These are phyloP conservation scores for Leucoptera coffeella DNA, from an alignment of 2,888 invertebrate genomes.

Conservation along the genomic window DNA sequence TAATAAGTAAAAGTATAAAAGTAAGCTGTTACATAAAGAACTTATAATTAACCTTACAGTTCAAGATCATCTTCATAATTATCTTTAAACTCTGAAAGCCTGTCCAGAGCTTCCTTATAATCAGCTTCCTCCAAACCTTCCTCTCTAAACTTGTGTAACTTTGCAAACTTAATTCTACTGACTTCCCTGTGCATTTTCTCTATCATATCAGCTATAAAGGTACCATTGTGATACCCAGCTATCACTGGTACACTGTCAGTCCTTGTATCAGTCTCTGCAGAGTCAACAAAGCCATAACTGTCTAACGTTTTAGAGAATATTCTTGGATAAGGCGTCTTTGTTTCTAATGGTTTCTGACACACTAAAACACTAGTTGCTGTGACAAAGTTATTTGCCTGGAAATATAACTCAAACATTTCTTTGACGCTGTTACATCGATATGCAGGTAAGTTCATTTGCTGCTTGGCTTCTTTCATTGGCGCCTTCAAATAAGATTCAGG, in stretches of 20 bases:
- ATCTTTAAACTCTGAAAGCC: constrained; percentile 63
- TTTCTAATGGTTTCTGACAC: constrained; percentile 52
- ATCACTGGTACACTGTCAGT: constrained; percentile 65
- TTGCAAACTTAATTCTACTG: constrained; percentile 62
- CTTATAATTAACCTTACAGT: constrained; percentile 26
- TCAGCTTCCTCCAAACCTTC: constrained; percentile 71
- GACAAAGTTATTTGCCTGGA: constrained; percentile 63
- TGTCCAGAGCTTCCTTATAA: constrained; percentile 59
- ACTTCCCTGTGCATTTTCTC: constrained; percentile 66
- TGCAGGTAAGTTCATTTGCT: constrained; percentile 63
- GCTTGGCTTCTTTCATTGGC: constrained; percentile 50
- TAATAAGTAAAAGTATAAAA: too few species aligned
- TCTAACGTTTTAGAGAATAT: constrained; percentile 61
- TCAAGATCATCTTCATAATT: constrained; percentile 68
- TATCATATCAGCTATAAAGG: constrained; percentile 60
- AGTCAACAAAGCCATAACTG: constrained; percentile 51
- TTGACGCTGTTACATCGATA: constrained; percentile 63
- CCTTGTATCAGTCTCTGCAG: constrained; percentile 24
- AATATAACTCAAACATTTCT: constrained; percentile 73
- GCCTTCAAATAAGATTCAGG: constrained; percentile 63
- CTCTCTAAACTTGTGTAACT: constrained; percentile 62
- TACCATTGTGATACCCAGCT: constrained; percentile 71
- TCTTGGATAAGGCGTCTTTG: constrained; percentile 67
- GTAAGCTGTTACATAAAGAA: too few species aligned
- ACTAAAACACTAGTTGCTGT: constrained; percentile 64